These are phyloP conservation scores for Eulacestoma nigropectus DNA, from an alignment of 2,113 vertebrate species.

Conservation along the genomic window DNA sequence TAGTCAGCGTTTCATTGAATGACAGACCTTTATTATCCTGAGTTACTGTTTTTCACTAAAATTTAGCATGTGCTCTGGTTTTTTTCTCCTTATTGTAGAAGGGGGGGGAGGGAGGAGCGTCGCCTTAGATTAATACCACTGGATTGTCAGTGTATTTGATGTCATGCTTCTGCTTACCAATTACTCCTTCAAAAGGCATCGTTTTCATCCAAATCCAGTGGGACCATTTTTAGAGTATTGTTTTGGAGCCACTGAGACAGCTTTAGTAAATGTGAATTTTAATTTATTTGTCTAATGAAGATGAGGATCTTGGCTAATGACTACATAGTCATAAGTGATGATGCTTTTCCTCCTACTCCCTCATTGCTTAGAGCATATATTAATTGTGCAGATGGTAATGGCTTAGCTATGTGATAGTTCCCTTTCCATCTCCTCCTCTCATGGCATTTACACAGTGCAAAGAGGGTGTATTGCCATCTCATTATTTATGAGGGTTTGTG, in stretches of 20 bases:
- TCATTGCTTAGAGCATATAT: conserved; percentile 9
- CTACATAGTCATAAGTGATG: conserved; percentile 46
- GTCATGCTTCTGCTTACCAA: not conserved
- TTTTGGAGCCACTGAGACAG: not conserved
- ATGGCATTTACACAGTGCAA: conserved; percentile 33
- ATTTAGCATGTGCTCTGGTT: not conserved
- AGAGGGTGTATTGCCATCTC: conserved; percentile 17
- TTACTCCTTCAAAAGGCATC: not conserved
- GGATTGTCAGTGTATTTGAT: not conserved
- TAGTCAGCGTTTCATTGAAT: not conserved
- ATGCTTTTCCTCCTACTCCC: conserved; percentile 41
- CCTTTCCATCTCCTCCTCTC: conserved; percentile 16
- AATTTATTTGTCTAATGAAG: conserved; percentile 19
- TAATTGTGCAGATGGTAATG: conserved; percentile 47
- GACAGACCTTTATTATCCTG: not conserved
- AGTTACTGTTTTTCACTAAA: not conserved
- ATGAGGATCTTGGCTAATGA: conserved; percentile 40
- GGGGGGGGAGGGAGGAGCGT: not conserved
- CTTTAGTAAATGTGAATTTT: conserved; percentile 20
- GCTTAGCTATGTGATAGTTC: conserved; percentile 16
- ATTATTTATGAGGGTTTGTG: not conserved
- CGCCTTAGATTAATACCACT: not conserved
- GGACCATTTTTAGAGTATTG: not conserved
- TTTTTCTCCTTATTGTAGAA: not conserved
- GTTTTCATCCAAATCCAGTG: not conserved